Conservation (phyloP, 2,888 invertebrate species). For the Epiblema foenella region DNA sequence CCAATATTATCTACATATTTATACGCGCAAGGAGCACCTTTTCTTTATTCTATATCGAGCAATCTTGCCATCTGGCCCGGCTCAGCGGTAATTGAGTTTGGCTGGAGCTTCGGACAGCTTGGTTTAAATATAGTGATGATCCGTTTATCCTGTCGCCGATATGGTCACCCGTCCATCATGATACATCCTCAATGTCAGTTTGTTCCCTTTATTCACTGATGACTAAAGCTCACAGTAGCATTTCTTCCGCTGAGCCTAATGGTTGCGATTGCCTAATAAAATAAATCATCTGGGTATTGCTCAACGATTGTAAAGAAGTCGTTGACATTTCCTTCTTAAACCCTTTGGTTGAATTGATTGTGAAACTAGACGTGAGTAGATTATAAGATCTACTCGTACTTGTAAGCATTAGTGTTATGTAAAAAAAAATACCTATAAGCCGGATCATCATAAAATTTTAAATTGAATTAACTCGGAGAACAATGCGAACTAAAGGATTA, state of each 20-base stretch:
- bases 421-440: background rate
- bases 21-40: slow-evolving; percentile 16
- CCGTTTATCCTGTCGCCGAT: slow-evolving; percentile 36
- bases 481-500: background rate
- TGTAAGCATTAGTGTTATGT: background rate
- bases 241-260: slow-evolving; percentile 27
- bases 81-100: slow-evolving; percentile 37
- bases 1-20: slow-evolving; percentile 11
- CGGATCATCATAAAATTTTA: background rate
- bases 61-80: slow-evolving; percentile 39
- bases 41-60: slow-evolving; percentile 39
- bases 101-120: slow-evolving; percentile 34
- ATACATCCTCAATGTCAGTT: slow-evolving; percentile 22
- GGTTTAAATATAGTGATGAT: slow-evolving; percentile 41
- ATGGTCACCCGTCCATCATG: slow-evolving; percentile 34
- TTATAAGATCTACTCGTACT: background rate
- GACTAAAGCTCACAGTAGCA: slow-evolving; percentile 27
- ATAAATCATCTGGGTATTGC: slow-evolving; percentile 41
- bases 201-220: slow-evolving; percentile 28
- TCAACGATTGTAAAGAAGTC: slow-evolving; percentile 40
- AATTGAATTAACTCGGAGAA: background rate
- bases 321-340: slow-evolving; percentile 43
- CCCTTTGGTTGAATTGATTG: slow-evolving; percentile 32
- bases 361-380: slow-evolving; percentile 33
- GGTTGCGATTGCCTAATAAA: slow-evolving; percentile 42